Base-by-base conservation (phyloP, 2,888 invertebrate genomes). In the Phalangium opilio region DNA sequence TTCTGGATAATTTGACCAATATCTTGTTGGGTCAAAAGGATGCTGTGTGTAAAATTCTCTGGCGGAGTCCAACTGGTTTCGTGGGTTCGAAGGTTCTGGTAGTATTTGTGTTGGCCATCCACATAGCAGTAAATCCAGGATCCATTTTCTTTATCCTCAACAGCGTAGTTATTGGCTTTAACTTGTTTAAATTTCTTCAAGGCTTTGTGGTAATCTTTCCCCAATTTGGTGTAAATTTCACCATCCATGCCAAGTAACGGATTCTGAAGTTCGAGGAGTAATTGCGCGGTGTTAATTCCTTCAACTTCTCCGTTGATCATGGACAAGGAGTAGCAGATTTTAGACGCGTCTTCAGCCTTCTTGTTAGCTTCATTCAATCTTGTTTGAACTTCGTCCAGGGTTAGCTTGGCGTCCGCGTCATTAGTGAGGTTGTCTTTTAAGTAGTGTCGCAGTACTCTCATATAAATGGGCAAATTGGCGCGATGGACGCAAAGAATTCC, bases 111-210 rank as follows among this genome's bases (percentile, higher is more conserved):
- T 3, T 70, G 68, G 48, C 70, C 68, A 48, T 68, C 65, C 18
- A 73, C 71, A 50, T 71, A 71, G 45, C 71, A 70, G 3, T 70
- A 70, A 41, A 73, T 66, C 73, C 73, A 73, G 0, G 72, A 69
- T 50, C 71, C 70, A 52, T 66, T 67, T 50, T 70, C 60, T 50
- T 70, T 36, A 70, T 35, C 43, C n/a, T 20, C 12, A 19, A 41
- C 2, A 52, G 10, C 19, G 27, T 20, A 21, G 11, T 42, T 20
- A n/a, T n/a, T 21, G 12, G 12, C n/a, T 38, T 38, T 38, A n/a
- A 38, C 38, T 27, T 27, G 27, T 42, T 42, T 42, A 5, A 42
- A 27, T 21, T 19, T 27, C 21, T 42, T 19, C 12, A 42, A 21
- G 4, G 19, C n/a, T 21, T 42, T 21, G 11, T 21, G 2, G 21